Percentiles rank a stretch among this genome's conserved stretches.
These are phyloP conservation scores for Probaryconus sp. DNA, from an alignment of 1,140 invertebrate genomes.

Conservation along the genomic window DNA sequence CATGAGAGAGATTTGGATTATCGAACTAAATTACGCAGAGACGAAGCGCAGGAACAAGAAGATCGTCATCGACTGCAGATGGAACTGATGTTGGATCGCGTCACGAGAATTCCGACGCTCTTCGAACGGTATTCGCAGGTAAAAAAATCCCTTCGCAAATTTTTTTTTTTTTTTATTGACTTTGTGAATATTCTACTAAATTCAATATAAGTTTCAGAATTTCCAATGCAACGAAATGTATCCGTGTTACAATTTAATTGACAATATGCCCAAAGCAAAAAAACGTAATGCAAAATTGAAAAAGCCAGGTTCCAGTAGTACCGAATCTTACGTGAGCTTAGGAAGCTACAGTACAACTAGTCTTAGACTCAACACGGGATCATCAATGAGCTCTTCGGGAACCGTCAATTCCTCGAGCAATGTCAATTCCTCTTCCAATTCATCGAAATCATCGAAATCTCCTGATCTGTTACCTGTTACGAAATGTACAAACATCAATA, in stretches of 20 bases:
- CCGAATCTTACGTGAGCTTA: slow-evolving; percentile 67
- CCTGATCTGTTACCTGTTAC: slow-evolving; percentile 52
- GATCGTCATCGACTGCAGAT: slow-evolving; percentile 84
- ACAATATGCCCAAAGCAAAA: slow-evolving; percentile 43
- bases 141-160: slow-evolving; percentile 17
- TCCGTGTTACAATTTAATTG: slow-evolving; percentile 38
- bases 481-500: slow-evolving; percentile 58
- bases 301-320: slow-evolving; percentile 63
- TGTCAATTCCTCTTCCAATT: slow-evolving; percentile 65
- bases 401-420: slow-evolving; percentile 60
- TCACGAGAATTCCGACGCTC: slow-evolving; percentile 83
- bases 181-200: slow-evolving; percentile 4
- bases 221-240: slow-evolving; percentile 63
- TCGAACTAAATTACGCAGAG: slow-evolving; percentile 81
- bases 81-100: slow-evolving; percentile 84
- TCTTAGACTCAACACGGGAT: slow-evolving; percentile 69
- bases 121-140: slow-evolving; percentile 86
- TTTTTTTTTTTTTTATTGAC: not conserved
- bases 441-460: slow-evolving; percentile 63
- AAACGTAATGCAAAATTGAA: slow-evolving; percentile 57
- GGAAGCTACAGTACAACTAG: slow-evolving; percentile 58
- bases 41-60: slow-evolving; percentile 82
- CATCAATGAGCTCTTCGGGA: slow-evolving; percentile 68
- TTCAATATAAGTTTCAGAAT: slow-evolving; percentile 60
- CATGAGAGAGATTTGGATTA: slow-evolving; percentile 82